A percentile compares a stretch with the other conserved stretches of the same genome.
These are phyloP conservation scores for Grammomys surdaster DNA, from an alignment of 2,113 vertebrate species.

Conservation along the genomic window DNA sequence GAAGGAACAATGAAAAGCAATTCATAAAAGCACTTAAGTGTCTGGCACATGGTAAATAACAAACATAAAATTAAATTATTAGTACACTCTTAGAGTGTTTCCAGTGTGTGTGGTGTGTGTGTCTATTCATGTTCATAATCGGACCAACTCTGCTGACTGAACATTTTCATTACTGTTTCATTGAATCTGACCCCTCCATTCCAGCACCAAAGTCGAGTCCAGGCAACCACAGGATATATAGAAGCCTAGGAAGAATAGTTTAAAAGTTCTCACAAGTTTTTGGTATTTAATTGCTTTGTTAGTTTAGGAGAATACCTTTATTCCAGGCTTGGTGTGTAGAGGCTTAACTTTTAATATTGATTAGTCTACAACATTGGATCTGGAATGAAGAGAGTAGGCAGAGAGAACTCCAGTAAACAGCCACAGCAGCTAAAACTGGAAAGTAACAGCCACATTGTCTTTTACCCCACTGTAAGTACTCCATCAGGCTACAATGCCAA, in stretches of 20 bases:
- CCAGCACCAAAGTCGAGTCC: background rate
- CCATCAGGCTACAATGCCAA: too few relatives aligned
- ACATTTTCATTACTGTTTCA: background rate
- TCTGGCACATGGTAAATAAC: background rate
- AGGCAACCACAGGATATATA: background rate
- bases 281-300: slow-evolving; percentile 1
- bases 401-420: background rate
- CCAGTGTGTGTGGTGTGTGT: background rate
- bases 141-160: background rate
- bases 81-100: background rate
- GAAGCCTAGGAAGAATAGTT: background rate
- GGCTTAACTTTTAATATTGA: background rate
- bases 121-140: background rate
- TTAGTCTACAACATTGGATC: background rate
- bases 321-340: background rate
- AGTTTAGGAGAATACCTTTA: background rate
- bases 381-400: background rate
- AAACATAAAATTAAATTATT: slow-evolving; percentile 18
- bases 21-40: slow-evolving; percentile 14
- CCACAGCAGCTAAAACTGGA: background rate
- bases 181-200: background rate
- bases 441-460: background rate
- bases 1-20: slow-evolving; percentile 5
- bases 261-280: background rate
- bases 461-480: background rate